phyloP scores from a whole-genome alignment of 1,140 invertebrate genomes.

The Centruroides sculpturatus region DNA sequence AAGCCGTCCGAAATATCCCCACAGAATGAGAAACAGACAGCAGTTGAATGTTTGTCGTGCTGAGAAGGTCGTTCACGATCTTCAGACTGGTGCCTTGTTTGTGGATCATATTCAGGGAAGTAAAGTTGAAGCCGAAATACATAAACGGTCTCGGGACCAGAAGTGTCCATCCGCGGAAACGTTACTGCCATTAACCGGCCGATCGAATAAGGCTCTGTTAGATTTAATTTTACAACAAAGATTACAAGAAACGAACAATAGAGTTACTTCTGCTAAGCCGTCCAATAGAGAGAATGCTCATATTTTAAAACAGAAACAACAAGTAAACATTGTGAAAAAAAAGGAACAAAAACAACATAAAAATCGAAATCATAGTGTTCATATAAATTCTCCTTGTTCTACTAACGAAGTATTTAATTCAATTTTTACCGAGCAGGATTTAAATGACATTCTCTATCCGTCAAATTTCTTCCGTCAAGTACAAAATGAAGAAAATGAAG shows the following conservation, averaged over 20 bases:
- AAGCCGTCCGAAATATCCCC: slow-evolving; percentile 43
- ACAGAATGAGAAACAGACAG: slow-evolving; percentile 29
- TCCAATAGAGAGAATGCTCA: no score
- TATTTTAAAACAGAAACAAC: background rate
- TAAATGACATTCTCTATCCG: slow-evolving; percentile 23
- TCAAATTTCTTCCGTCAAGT: slow-evolving; percentile 16
- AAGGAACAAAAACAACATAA: slow-evolving; percentile 7
- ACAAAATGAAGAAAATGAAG: slow-evolving; percentile 18
- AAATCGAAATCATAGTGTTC: slow-evolving; percentile 6
- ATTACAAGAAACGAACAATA: background rate
- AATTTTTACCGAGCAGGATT: slow-evolving; percentile 23
- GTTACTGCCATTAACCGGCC: background rate
- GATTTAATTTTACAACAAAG: slow-evolving; percentile 15
- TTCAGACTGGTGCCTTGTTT: slow-evolving; percentile 29
- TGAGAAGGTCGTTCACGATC: slow-evolving; percentile 39
- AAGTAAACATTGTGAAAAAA: slow-evolving; percentile 4
- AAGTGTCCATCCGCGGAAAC: no score
- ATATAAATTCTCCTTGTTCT: slow-evolving; percentile 8
- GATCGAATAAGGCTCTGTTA: slow-evolving; percentile 12
- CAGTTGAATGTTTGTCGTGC: slow-evolving; percentile 25
- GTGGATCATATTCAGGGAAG: slow-evolving; percentile 17
- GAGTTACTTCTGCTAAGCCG: no score
- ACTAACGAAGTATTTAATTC: slow-evolving; percentile 11
- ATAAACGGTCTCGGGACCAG: no score
- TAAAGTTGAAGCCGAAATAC: background rate